Conservation (phyloP, 2,113 vertebrate genomes). For the Vulpes ferrilata region DNA sequence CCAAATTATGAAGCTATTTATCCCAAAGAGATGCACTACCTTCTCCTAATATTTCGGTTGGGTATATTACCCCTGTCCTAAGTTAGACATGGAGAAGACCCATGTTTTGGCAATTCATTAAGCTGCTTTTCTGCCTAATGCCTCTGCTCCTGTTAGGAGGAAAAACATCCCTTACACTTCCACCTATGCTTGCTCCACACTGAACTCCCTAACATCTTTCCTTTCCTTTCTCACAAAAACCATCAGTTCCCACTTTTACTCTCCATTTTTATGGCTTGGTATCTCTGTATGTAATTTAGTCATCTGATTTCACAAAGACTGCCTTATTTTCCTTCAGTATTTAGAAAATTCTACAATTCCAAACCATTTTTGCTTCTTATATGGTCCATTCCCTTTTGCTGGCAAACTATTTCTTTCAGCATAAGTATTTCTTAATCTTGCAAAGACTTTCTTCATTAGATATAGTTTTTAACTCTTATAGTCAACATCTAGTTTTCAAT, state of each 20-base stretch:
- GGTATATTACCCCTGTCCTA: not conserved
- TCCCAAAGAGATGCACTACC: not conserved
- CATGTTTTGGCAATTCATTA: not conserved
- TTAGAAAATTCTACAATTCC: not conserved
- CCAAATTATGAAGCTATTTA: not conserved
- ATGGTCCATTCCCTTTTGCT: not conserved
- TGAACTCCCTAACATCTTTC: not conserved
- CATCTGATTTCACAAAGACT: not conserved
- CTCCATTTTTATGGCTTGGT: not conserved
- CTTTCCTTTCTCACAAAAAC: not conserved
- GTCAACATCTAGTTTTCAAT: not conserved
- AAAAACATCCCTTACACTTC: not conserved
- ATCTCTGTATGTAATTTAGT: not conserved
- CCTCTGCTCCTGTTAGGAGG: not conserved
- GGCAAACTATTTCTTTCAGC: not conserved
- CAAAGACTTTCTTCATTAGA: not conserved
- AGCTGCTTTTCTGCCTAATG: not conserved
- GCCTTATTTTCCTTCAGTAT: not conserved
- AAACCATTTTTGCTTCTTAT: conserved; percentile 15
- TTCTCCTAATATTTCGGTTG: not conserved
- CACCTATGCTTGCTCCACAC: not conserved
- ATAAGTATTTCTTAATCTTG: not conserved
- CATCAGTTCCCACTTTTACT: not conserved
- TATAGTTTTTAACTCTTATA: not conserved
- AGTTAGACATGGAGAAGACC: not conserved